Base-by-base conservation (phyloP, 2,113 vertebrate species). In the Peucedramus taeniatus region DNA sequence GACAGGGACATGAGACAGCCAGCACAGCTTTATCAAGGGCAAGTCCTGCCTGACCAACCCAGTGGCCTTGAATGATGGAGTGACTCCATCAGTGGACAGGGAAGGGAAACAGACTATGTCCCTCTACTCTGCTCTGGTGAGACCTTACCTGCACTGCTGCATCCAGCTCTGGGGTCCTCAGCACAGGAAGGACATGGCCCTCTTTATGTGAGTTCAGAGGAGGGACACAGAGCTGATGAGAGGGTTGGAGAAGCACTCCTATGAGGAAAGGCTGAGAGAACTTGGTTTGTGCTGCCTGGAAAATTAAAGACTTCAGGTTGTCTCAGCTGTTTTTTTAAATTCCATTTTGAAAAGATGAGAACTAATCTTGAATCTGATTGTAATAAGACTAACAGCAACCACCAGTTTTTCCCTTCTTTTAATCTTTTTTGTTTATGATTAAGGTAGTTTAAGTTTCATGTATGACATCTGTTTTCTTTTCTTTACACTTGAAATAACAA, bases 391-490 rank as follows among this genome's bases (percentile, higher is more conserved):
- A 66, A 75, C 6, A 83, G 11, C 13, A 82, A 61, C 35, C 54
- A 59, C 22, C 30, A 33, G 37, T 50, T 94, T 91, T 22, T 53
- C 9, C 12, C 12, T 83, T 76, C 74, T 75, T 61, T 17, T 22
- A 57, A 49, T 71, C 39, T 70, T 59, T 85, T 78, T 54, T 76
- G 31, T 61, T 93, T 87, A 70, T 79, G 45, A 92, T 88, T 92
- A 95, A 64, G 45, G 13, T 83, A 77, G 50, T 68, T 77, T 66
- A 88, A 79, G 4, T 83, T 59, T 57, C 47, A 6, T 39, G 19
- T 39, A 64, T 63, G 71, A n/a, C 10, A 27, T 92, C 75, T 90
- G 54, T 83, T 97, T 83, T 90, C 37, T 91, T 92, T 86, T 83
- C 79, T 83, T 93, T 83, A 44, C 35, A 40, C 39, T 42, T 89